A percentile compares a stretch with the other conserved stretches of the same genome.
Conservation (phyloP, 2,797 vertebrate genomes). For the Sciaenops ocellatus region DNA sequence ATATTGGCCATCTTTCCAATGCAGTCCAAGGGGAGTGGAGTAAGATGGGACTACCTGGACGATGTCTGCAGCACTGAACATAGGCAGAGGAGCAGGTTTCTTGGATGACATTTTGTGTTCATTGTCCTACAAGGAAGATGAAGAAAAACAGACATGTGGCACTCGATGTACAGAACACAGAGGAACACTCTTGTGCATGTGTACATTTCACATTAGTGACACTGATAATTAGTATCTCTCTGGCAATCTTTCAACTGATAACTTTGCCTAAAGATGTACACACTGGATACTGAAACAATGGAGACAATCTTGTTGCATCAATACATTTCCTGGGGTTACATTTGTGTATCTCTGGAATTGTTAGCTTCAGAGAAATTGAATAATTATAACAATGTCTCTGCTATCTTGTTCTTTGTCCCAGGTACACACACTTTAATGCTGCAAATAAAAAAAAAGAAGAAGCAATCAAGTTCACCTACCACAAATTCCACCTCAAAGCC, state of each 20-base stretch:
- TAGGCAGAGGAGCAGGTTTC: conserved; percentile 69
- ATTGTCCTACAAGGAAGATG: conserved; percentile 63
- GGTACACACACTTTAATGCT: neutral
- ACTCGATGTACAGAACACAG: neutral
- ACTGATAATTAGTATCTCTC: neutral
- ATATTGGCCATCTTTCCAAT: conserved; percentile 62
- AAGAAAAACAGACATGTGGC: conserved; percentile 3
- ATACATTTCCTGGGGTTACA: neutral
- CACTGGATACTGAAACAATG: neutral
- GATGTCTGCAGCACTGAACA: conserved; percentile 84
- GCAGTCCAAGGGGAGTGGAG: conserved; percentile 49
- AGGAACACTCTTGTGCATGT: neutral
- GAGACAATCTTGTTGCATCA: neutral
- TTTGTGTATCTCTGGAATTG: neutral
- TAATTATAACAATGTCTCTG: too few relatives aligned
- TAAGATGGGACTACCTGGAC: conserved; percentile 79
- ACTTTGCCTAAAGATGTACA: neutral
- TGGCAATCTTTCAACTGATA: neutral
- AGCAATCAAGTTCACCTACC: conserved; percentile 65
- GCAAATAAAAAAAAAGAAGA: neutral
- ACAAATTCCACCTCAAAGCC: conserved; percentile 86
- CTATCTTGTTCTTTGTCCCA: too few relatives aligned
- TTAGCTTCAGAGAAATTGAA: neutral
- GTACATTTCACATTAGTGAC: neutral
- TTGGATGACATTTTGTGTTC: conserved; percentile 65